These are phyloP conservation scores for Poeciliopsis infans DNA, from an alignment of 2,797 vertebrate species.

Conservation along the genomic window DNA sequence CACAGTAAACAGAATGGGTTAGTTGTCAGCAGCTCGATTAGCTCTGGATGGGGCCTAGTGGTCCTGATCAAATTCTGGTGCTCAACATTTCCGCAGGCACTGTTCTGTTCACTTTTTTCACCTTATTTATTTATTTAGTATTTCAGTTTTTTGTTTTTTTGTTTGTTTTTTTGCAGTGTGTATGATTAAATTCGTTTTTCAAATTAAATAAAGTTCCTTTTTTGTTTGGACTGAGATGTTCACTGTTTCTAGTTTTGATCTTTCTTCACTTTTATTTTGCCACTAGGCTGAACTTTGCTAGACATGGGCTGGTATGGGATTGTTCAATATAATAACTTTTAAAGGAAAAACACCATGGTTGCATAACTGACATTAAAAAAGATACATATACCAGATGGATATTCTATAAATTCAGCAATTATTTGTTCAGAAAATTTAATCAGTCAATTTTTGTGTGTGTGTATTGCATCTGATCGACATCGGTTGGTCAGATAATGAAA, in stretches of 20 bases:
- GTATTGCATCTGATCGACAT: background rate
- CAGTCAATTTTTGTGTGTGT: background rate
- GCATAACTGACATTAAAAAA: too few species aligned
- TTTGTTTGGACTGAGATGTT: conserved; percentile 20
- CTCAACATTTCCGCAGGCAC: conserved; percentile 38
- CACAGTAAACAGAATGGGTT: conserved; percentile 54
- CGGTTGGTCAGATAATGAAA: background rate
- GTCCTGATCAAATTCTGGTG: conserved; percentile 49
- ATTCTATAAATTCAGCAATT: background rate
- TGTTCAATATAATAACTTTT: background rate
- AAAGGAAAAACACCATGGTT: too few species aligned
- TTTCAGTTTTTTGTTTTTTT: background rate
- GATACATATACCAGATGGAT: too few species aligned
- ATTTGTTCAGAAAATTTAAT: background rate
- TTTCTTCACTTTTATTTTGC: background rate
- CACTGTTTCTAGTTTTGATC: conserved; percentile 1
- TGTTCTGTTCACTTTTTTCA: conserved; percentile 10
- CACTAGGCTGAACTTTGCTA: background rate
- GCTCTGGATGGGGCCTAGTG: conserved; percentile 67
- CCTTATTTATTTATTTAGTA: background rate
- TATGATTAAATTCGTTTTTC: background rate
- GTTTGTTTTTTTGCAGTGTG: background rate
- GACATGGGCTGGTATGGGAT: background rate
- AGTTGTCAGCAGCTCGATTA: conserved; percentile 51
- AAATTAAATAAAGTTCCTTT: background rate